Evolutionary conservation across 1,140 invertebrate genomes (phyloP).

Genomic region (Bradysia coprophila): DNA sequence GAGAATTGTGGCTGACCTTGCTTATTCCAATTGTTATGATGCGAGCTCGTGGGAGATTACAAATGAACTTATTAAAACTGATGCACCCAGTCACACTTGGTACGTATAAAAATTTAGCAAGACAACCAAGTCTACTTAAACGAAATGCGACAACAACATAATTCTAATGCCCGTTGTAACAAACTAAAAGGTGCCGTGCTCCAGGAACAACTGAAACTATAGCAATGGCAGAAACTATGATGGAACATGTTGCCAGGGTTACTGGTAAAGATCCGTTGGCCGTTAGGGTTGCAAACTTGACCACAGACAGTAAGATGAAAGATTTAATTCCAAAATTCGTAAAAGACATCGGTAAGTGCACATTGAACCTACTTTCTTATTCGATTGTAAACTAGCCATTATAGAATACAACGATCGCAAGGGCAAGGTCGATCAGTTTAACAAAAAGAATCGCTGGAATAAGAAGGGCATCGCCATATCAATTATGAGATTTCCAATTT

Average conservation of each 20-base stretch:
- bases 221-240: conserved; percentile 50
- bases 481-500: conserved; percentile 34
- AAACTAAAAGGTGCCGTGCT: conserved; percentile 39
- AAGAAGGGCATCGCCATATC: conserved; percentile 34
- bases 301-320: conserved; percentile 18
- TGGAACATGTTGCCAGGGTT: conserved; percentile 58
- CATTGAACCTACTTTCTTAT: conserved; percentile 5
- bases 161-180: no score
- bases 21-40: no score
- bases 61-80: no score
- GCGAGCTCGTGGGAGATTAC: no score
- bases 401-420: conserved; percentile 30
- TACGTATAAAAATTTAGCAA: no score
- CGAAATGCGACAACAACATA: no score
- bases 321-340: conserved; percentile 19
- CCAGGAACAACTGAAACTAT: conserved; percentile 45
- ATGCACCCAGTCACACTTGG: no score
- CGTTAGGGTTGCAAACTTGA: conserved; percentile 41
- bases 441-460: conserved; percentile 14
- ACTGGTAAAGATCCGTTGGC: conserved; percentile 47
- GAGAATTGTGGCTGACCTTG: no score
- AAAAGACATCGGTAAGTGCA: conserved; percentile 6
- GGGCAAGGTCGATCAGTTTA: conserved; percentile 30
- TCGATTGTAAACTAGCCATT: background rate
- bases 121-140: no score